Percentiles rank a stretch among this genome's conserved stretches.
Evolutionary conservation across 2,797 vertebrate genomes (phyloP).

Genomic region (Ptychobarbus kaznakovi): DNA sequence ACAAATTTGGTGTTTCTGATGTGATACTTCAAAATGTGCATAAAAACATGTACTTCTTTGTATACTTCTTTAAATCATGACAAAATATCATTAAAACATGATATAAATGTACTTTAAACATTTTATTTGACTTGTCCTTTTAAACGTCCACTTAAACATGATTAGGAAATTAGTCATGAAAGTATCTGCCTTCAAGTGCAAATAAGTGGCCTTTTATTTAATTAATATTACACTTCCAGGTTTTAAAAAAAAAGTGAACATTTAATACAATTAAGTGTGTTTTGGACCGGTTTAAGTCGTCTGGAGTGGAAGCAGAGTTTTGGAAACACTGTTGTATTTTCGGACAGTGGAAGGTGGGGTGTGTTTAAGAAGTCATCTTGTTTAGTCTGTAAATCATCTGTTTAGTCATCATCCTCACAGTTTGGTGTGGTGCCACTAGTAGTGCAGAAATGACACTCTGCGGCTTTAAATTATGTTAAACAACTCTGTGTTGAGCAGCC

Average conservation of each 20-base stretch:
- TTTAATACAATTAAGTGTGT: not conserved
- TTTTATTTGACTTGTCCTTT: not conserved
- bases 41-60: not conserved
- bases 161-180: not conserved
- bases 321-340: not conserved
- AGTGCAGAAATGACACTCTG: not conserved
- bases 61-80: not conserved
- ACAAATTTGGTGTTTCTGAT: not conserved
- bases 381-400: not conserved
- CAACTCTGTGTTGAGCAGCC: not conserved
- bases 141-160: not conserved
- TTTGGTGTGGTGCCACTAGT: not conserved
- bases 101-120: not conserved
- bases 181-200: not conserved
- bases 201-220: not conserved
- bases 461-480: conserved; percentile 1
- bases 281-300: not conserved
- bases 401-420: not conserved
- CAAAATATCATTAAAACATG: not conserved
- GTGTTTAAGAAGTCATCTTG: not conserved
- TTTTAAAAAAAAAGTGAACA: not conserved
- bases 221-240: not conserved
- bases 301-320: not conserved
- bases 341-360: not conserved
- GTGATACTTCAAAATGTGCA: not conserved